A percentile compares a stretch with the other conserved stretches of the same genome.
Conservation (phyloP, 1,140 invertebrate species). For the Bombus picipes region DNA sequence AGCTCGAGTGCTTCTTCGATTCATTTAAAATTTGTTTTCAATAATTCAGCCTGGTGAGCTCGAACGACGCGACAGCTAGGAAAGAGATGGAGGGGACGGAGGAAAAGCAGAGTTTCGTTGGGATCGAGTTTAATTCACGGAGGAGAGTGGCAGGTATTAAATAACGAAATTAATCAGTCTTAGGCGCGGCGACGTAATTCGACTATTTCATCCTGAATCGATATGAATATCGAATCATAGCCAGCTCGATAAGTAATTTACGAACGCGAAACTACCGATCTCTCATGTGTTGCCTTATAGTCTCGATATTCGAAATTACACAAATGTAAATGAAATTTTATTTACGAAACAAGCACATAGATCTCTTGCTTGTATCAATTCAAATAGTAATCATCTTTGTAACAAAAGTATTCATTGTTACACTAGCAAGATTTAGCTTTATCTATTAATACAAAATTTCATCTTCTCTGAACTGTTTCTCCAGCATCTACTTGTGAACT, state of each 20-base stretch:
- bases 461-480: neutral
- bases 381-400: no score
- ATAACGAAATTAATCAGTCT: slow-evolving; percentile 56
- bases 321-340: neutral
- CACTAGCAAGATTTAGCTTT: no score
- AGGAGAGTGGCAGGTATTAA: slow-evolving; percentile 30
- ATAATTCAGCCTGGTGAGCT: slow-evolving; percentile 11
- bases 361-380: neutral
- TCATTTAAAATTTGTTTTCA: slow-evolving; percentile 39
- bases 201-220: slow-evolving; percentile 2
- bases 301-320: neutral
- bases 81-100: neutral
- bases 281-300: neutral
- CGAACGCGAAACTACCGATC: slow-evolving; percentile 10
- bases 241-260: slow-evolving; percentile 9
- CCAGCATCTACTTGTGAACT: neutral
- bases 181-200: slow-evolving; percentile 24
- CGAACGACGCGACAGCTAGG: neutral
- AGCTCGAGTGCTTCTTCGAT: neutral
- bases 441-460: no score
- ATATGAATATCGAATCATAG: slow-evolving; percentile 42
- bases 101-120: slow-evolving; percentile 6
- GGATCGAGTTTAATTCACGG: slow-evolving; percentile 38
- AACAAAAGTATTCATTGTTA: no score
- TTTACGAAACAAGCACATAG: neutral